Conservation (phyloP, 2,888 invertebrate species). For the Eristalis arbustorum region DNA sequence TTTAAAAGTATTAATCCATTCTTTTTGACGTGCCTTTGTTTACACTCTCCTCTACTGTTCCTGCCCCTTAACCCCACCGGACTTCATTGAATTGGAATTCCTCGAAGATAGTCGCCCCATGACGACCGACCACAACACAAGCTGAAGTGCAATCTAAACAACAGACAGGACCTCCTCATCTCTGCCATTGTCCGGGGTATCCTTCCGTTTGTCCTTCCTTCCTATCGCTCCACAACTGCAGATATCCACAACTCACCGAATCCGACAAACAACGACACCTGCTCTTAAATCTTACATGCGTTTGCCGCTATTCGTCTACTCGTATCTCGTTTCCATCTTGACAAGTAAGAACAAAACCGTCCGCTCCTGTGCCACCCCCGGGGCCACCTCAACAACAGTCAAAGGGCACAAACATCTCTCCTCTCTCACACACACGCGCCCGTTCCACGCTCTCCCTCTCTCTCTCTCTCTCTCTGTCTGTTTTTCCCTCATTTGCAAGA, state of each 20-base stretch:
- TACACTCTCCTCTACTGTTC: too few relatives aligned
- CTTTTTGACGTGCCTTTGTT: too few relatives aligned
- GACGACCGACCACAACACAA: background rate
- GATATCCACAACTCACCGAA: background rate
- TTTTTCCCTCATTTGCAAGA: background rate
- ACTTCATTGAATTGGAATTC: background rate
- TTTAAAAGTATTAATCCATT: too few relatives aligned
- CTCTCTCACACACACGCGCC: background rate
- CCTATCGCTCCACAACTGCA: too few relatives aligned
- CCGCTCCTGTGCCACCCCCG: slow-evolving; percentile 26
- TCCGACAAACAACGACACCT: background rate
- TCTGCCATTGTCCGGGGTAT: background rate
- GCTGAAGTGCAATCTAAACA: background rate
- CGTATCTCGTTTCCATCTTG: slow-evolving; percentile 34
- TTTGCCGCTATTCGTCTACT: background rate
- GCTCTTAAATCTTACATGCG: background rate
- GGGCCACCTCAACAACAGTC: slow-evolving; percentile 44
- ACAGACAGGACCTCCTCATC: background rate
- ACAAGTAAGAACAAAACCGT: slow-evolving; percentile 49
- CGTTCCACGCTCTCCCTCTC: background rate
- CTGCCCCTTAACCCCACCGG: background rate
- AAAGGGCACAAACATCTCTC: slow-evolving; percentile 7
- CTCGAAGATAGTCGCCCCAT: background rate
- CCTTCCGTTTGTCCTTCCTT: background rate
- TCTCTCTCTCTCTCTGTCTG: background rate